Evolutionary conservation across 64 coral and sea anemone genomes (phyloP), one percentile per base, ranked within the genome.

Genomic region (Astreopora myriophthalma): DNA sequence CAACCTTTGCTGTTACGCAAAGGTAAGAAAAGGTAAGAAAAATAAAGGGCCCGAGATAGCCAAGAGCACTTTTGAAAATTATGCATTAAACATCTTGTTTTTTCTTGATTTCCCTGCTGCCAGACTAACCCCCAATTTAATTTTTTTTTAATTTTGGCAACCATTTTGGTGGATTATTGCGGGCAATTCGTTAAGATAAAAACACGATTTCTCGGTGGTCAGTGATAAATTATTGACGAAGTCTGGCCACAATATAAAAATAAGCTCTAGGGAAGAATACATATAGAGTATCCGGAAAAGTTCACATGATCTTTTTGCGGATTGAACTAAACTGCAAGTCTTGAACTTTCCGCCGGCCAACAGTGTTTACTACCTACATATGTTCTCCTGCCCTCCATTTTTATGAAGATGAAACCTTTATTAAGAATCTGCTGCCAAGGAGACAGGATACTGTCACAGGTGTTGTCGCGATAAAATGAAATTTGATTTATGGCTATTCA

Each of bases 211-310:
- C 79, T 83, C 64, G n/a, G 57, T 63, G 79, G 55, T 55, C 30
- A 9, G 52, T 33, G 33, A 83, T 83, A 83, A 83, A 83, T 83
- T 83, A 83, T 83, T 25, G 25, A 64, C 61, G 52, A 83, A 17
- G 34, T 44, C 11, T 29, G 76, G 32, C 58, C 79, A 57, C 79
- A 83, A 63, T 63, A 34, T 20, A 20, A 79, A 57, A 60, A 52
- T 33, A 20, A 27, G 6, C 48, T 27, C 6, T 20, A 22, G 17
- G 49, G 76, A 19, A 6, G 33, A 9, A 29, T 32, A 67, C 5
- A 7, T 70, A 12, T 34, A 19, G 20, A 22, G 14, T 34, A 60
- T 80, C 6, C 8, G 10, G 23, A 19, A 17, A 19, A 25, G 52
- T 36, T 38, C n/a, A 83, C 64, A 37, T 38, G 32, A 36, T 63